Evolutionary conservation across 2,888 invertebrate genomes (phyloP), one percentile per base, ranked within the genome.

Genomic region (Fabriciana adippe): DNA sequence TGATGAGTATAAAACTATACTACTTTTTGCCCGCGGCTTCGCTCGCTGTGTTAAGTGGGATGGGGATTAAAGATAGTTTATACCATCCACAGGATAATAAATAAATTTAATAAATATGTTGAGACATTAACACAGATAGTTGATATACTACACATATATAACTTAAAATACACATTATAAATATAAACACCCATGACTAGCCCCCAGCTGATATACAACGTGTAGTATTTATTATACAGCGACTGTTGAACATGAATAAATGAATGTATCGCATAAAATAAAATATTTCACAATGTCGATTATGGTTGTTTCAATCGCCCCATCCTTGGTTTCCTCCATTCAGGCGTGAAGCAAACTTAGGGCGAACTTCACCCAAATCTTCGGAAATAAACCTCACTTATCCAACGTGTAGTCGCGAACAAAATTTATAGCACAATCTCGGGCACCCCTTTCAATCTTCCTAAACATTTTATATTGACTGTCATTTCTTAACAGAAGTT

Each of bases 361-460:
- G 72, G 72, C 74, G 75, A 79, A 79, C 74, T 82, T 77, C 75
- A 78, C 80, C 83, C 78, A 86, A 89, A 88, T 89, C 87, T 87
- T 83, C 77, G 81, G 82, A 85, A 87, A 88, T 90, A 88, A 86
- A 88, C 87, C 85, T 78, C 85, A 85, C 84, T 88, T 87, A 87
- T 84, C 85, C 83, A 78, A 76, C 85, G 79, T 85, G 84, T 85
- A 87, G 82, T 87, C 79, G 83, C 78, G 82, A 84, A 85, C 76
- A 76, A 84, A 86, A 89, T 89, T 89, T 88, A 88, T 89, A 81
- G 81, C 82, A 84, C 84, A 83, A 84, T 85, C 82, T 82, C 76
- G 75, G 79, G 48, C 80, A 84, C 87, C 87, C 85, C 86, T 87
- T 85, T 82, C 84, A 84, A 84, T 82, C 81, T 81, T 73, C 73